Evolutionary conservation across 2,113 vertebrate genomes (phyloP).

Genomic region (Tetrao urogallus): DNA sequence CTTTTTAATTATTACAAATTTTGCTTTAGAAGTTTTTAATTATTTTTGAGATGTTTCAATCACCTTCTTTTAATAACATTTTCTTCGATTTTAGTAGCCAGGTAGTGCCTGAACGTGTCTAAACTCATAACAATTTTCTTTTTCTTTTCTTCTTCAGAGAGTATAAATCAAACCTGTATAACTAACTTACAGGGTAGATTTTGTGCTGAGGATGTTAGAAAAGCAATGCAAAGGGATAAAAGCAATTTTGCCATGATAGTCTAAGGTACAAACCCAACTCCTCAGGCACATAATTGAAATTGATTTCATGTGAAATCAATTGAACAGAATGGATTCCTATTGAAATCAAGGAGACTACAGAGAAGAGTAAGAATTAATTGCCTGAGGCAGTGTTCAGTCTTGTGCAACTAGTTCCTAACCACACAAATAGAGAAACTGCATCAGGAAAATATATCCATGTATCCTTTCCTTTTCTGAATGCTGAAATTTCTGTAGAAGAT

Average conservation of each 20-base stretch:
- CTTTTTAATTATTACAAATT: background rate
- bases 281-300: conserved; percentile 34
- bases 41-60: background rate
- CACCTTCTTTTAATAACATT: background rate
- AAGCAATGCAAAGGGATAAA: background rate
- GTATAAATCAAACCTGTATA: background rate
- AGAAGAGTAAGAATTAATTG: background rate
- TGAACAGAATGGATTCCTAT: background rate
- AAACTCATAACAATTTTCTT: background rate
- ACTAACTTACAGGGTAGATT: background rate
- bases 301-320: conserved; percentile 33
- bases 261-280: background rate
- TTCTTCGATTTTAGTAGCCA: background rate
- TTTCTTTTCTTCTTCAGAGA: background rate
- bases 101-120: background rate
- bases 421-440: background rate
- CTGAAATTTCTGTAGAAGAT: background rate
- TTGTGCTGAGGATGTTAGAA: background rate
- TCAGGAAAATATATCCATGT: background rate
- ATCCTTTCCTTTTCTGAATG: background rate
- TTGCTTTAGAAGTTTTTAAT: background rate
- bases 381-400: background rate
- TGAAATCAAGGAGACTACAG: background rate
- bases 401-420: background rate
- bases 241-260: background rate